These are phyloP conservation scores for Amphiura filiformis DNA, from an alignment of 35 echinoderm and acorn worm species.

Conservation along the genomic window DNA sequence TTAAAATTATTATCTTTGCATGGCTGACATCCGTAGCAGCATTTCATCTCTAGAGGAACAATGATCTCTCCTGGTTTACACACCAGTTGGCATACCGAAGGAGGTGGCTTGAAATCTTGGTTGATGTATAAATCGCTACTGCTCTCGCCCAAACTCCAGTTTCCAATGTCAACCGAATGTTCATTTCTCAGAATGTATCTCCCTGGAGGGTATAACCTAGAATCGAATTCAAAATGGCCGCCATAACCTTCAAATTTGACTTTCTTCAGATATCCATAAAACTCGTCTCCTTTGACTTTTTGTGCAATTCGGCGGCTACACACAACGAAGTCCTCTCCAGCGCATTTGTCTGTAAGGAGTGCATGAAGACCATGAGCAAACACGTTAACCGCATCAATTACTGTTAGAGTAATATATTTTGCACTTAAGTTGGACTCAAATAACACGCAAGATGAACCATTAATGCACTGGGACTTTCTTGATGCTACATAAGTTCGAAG, in stretches of 20 bases:
- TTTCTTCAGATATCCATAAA: conserved; percentile 10
- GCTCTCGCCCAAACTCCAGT: too few species aligned
- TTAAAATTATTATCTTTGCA: neutral
- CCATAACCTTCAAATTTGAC: conserved; percentile 6
- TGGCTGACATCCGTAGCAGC: conserved; percentile 17
- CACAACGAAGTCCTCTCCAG: neutral
- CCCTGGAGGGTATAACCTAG: conserved; percentile 8
- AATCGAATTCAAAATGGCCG: conserved; percentile 21
- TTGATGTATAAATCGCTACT: too few species aligned
- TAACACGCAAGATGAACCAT: neutral
- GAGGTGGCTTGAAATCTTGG: neutral
- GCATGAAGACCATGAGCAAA: conserved; percentile 35
- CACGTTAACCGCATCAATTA: conserved; percentile 38
- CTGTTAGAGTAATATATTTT: conserved; percentile 4
- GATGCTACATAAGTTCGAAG: neutral
- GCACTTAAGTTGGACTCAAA: neutral
- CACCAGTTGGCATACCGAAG: neutral
- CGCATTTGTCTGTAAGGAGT: neutral
- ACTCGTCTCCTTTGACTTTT: neutral
- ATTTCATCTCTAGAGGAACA: neutral
- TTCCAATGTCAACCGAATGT: too few species aligned
- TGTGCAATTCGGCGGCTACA: neutral
- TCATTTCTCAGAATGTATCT: conserved; percentile 39
- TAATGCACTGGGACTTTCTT: neutral
- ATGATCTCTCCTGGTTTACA: conserved; percentile 4